Percentiles rank a stretch among this genome's conserved stretches.
phyloP scores from a whole-genome alignment of 2,113 vertebrate species.

The Elanus axillaris region DNA sequence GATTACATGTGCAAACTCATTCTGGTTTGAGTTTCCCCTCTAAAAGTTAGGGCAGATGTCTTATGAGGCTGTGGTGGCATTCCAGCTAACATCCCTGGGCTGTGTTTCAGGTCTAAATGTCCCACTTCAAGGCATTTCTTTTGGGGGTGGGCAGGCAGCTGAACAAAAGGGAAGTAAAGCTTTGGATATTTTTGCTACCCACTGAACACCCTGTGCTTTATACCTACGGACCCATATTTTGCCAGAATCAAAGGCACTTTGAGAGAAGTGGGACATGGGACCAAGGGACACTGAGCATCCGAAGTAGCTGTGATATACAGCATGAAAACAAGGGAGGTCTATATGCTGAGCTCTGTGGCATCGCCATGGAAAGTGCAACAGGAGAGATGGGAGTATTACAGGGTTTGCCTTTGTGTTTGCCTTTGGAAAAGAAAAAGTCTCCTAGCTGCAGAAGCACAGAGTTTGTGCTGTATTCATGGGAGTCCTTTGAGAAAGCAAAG shows the following conservation, averaged over 20 bases:
- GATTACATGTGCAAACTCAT: not conserved
- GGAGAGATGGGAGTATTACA: not conserved
- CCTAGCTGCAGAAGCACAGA: not conserved
- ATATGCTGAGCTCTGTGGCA: not conserved
- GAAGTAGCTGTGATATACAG: not conserved
- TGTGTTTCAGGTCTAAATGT: not conserved
- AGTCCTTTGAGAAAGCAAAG: conserved; percentile 34
- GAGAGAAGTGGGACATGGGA: not conserved
- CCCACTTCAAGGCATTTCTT: not conserved
- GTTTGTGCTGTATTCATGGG: not conserved
- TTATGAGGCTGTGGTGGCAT: not conserved
- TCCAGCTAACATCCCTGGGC: not conserved
- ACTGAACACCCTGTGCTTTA: fast-evolving
- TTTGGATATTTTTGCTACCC: not conserved
- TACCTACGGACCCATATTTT: fast-evolving
- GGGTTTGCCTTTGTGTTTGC: not conserved
- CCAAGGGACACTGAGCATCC: not conserved
- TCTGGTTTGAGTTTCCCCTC: not conserved
- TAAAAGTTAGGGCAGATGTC: not conserved
- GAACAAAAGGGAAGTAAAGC: not conserved
- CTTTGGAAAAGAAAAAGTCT: not conserved
- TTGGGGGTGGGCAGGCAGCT: not conserved
- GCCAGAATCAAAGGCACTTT: not conserved
- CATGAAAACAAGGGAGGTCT: not conserved
- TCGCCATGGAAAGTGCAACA: not conserved